Conservation (phyloP, 2,797 vertebrate genomes). For the Pseudochaenichthys georgianus region DNA sequence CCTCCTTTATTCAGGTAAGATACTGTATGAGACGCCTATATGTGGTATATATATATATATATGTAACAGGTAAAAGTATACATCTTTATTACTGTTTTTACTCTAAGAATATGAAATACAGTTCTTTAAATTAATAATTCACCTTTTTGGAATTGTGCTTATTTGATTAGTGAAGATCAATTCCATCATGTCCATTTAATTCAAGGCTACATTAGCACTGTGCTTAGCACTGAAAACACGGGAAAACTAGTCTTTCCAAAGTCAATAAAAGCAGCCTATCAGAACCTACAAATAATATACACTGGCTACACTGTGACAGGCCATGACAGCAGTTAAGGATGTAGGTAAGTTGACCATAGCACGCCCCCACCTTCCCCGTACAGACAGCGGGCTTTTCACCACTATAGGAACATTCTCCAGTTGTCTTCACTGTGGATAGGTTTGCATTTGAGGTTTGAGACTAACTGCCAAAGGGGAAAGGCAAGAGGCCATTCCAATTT, state of each 20-base stretch:
- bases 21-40: background rate
- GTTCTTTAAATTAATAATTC: background rate
- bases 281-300: background rate
- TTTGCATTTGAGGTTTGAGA: constrained; percentile 2
- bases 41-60: background rate
- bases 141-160: background rate
- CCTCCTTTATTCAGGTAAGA: constrained; percentile 65
- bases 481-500: background rate
- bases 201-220: background rate
- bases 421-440: background rate
- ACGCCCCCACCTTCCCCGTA: background rate
- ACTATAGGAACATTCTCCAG: background rate
- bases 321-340: background rate
- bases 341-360: background rate
- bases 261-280: background rate
- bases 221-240: background rate
- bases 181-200: background rate
- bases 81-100: background rate
- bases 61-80: constrained; percentile 1
- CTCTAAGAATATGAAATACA: background rate
- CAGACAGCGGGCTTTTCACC: background rate
- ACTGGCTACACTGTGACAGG: background rate
- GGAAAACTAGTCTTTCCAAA: background rate
- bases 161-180: background rate
- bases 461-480: background rate